Evolutionary conservation across 2,888 invertebrate genomes (phyloP).

Genomic region (Acronicta aceris): DNA sequence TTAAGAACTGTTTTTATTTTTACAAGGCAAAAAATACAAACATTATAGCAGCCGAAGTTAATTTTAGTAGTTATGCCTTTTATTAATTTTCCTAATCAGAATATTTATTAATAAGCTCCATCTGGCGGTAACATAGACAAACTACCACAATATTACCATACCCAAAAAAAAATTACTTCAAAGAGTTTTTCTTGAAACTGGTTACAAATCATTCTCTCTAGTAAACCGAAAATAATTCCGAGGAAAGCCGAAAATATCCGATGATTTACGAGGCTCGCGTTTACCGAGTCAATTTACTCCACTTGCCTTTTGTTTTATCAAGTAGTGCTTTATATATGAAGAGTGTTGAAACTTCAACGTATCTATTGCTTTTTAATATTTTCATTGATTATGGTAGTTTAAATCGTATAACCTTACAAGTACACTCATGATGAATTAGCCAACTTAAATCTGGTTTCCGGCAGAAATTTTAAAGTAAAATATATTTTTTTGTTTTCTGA

Average conservation of each 20-base stretch:
- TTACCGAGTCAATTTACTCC: constrained; percentile 9
- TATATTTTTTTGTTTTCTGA: background rate
- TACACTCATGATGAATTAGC: too few species aligned
- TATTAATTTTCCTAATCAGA: too few species aligned
- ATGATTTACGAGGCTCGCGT: constrained; percentile 30
- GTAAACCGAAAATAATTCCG: constrained; percentile 25
- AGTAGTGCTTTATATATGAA: constrained; percentile 7
- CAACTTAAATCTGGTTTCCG: too few species aligned
- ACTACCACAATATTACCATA: too few species aligned
- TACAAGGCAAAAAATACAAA: too few species aligned
- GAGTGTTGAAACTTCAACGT: background rate
- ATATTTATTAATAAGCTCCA: too few species aligned
- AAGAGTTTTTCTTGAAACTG: constrained; percentile 18
- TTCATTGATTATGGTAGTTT: background rate
- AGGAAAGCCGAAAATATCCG: constrained; percentile 28
- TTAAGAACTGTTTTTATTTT: too few species aligned
- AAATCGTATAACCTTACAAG: too few species aligned
- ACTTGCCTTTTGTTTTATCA: constrained; percentile 13
- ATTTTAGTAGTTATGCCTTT: too few species aligned
- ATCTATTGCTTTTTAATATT: background rate
- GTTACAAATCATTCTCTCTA: constrained; percentile 30
- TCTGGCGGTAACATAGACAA: too few species aligned
- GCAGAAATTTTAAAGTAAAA: constrained; percentile 4
- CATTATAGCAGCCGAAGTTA: too few species aligned
- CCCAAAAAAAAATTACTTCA: constrained; percentile 18